Percentiles rank a stretch among this genome's conserved stretches.
Conservation (phyloP, 2,113 vertebrate genomes). For the Sciurus niger region DNA sequence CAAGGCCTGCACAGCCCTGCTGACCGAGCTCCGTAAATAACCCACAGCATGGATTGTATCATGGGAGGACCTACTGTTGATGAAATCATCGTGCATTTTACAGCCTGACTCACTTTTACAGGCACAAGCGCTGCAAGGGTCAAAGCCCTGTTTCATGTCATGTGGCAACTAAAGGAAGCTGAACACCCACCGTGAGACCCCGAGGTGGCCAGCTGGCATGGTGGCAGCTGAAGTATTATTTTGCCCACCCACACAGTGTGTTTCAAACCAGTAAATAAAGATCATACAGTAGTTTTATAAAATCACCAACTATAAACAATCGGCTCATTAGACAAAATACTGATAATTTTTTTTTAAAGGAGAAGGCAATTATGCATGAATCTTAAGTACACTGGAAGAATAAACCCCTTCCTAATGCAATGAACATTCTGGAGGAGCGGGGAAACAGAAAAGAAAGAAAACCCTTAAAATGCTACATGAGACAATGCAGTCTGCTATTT, state of each 20-base stretch:
- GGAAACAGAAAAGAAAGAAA: background rate
- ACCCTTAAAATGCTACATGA: conserved; percentile 53
- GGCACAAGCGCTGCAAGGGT: conserved; percentile 87
- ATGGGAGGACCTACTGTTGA: conserved; percentile 85
- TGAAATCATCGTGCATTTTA: conserved; percentile 88
- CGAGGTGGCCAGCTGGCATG: conserved; percentile 89
- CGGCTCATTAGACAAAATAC: conserved; percentile 81
- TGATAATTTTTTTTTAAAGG: conserved; percentile 51
- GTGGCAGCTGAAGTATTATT: conserved; percentile 69
- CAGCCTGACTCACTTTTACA: conserved; percentile 89
- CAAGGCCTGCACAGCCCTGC: conserved; percentile 51
- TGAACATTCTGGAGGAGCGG: background rate
- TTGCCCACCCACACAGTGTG: conserved; percentile 88
- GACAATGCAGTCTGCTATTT: conserved; percentile 54
- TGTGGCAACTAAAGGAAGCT: conserved; percentile 79
- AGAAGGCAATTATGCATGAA: conserved; percentile 44
- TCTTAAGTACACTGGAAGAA: conserved; percentile 66
- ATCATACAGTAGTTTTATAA: conserved; percentile 85
- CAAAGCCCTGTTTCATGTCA: conserved; percentile 89
- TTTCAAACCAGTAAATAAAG: conserved; percentile 81
- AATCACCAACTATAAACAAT: conserved; percentile 83
- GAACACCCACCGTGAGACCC: conserved; percentile 88
- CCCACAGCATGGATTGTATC: conserved; percentile 74
- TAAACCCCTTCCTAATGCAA: conserved; percentile 29
- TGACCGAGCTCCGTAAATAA: conserved; percentile 73